Evolutionary conservation across 2,113 vertebrate genomes (phyloP), one percentile per base, ranked within the genome.

Genomic region (Phaetusa simplex): DNA sequence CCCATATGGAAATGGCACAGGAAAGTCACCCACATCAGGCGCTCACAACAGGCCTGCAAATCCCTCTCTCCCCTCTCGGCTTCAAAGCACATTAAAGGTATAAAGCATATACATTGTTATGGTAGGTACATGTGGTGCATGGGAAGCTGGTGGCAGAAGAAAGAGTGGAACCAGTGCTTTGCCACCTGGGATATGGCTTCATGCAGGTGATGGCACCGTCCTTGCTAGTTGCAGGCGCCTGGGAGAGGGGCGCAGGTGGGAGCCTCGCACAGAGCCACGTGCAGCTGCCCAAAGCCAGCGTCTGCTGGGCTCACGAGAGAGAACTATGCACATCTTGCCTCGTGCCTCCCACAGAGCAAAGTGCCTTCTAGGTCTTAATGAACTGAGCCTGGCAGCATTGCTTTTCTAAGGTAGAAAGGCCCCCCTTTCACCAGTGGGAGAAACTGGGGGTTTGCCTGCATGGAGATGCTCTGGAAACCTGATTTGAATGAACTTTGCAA

Each of bases 111-210:
- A 14, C 36, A 1, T 14, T 11, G n/a, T 6, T 55, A 23, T 1
- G n/a, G 26, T 3, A 12, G 15, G 20, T 30, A 30, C 1, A 0
- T 11, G 61, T 72, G 43, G 34, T 38, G n/a, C 45, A 5, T 2
- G 32, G 56, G 43, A 50, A 58, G 52, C 40, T 80, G 55, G 45
- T 49, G 53, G 66, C n/a, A 58, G 74, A 82, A 72, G 70, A 27
- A 42, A 22, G 58, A 88, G 76, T 9, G 45, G 53, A 47, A 58
- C 6, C 14, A 5, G 32, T 4, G 14, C 26, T 88, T 71, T 55
- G 36, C 49, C 2, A 0, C 71, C 71, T 70, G 1, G 13, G 27
- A 14, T 12, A 13, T 0, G 1, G 64, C 52, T 80, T 53, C 0
- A 0, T 26, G 38, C 45, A 40, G 76, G 82, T 77, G 80, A 70